Evolutionary conservation across 2,113 vertebrate species (phyloP).

Genomic region (Myanophis thanlyinensis): DNA sequence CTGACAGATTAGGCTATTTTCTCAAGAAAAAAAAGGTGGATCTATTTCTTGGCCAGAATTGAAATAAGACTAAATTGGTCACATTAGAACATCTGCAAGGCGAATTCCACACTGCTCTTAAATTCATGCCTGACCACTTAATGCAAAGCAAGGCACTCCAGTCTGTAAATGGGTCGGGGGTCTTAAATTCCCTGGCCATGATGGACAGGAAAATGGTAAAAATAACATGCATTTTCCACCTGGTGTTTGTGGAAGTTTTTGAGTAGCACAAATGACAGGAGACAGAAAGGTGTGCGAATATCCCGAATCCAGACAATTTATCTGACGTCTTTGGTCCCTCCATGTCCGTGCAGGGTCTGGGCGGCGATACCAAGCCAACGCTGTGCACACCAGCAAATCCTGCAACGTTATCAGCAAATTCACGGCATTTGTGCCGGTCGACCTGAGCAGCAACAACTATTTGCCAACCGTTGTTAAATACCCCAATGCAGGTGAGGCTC

Average conservation of each 20-base stretch:
- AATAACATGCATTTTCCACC: not conserved
- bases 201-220: not conserved
- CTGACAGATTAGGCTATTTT: not conserved
- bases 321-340: accelerated
- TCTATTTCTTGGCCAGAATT: not conserved
- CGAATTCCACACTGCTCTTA: not conserved
- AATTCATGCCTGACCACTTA: not conserved
- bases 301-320: not conserved
- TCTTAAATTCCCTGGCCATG: not conserved
- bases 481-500: slow-evolving; percentile 72
- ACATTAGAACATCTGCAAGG: not conserved
- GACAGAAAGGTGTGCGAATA: not conserved
- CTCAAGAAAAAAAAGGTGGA: not conserved
- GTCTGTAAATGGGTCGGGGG: not conserved
- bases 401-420: slow-evolving; percentile 94
- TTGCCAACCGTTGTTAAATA: slow-evolving; percentile 80
- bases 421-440: slow-evolving; percentile 84
- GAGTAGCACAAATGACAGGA: not conserved
- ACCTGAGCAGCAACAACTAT: slow-evolving; percentile 85
- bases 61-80: not conserved
- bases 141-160: not conserved
- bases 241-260: not conserved
- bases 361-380: slow-evolving; percentile 82
- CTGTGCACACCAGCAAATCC: slow-evolving; percentile 90
- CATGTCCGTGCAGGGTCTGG: slow-evolving; percentile 78